Conservation (phyloP, 2,113 vertebrate genomes). For the Cebidichthys violaceus region DNA sequence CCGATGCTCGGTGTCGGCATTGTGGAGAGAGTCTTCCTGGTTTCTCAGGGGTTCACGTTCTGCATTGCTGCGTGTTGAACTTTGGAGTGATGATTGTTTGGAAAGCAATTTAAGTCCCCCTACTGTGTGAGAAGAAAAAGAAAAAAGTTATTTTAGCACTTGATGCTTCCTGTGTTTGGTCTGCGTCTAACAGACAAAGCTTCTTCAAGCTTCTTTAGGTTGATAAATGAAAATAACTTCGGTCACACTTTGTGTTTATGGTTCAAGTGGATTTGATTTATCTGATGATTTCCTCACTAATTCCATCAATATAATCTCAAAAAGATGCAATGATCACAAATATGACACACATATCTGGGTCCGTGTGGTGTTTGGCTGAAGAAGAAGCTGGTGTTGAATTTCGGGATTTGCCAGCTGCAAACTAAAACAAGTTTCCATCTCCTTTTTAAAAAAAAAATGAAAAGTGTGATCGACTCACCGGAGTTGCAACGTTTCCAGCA, state of each 20-base stretch:
- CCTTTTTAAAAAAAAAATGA: neutral
- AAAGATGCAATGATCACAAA: neutral
- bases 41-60: accelerated
- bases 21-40: accelerated
- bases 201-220: too few relatives aligned
- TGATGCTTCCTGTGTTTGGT: neutral
- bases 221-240: too few relatives aligned
- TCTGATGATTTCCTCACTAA: neutral
- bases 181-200: too few relatives aligned
- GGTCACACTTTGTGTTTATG: neutral
- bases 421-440: neutral
- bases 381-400: neutral
- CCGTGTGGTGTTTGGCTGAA: too few relatives aligned
- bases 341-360: neutral
- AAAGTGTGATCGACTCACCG: neutral
- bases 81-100: too few relatives aligned
- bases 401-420: neutral
- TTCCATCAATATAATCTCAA: neutral
- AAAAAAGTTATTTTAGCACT: neutral
- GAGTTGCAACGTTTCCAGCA: accelerated
- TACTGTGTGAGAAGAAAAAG: neutral
- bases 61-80: accelerated
- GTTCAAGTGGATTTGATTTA: neutral
- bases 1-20: accelerated
- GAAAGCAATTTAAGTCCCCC: accelerated